phyloP scores from a whole-genome alignment of 2,797 vertebrate genomes.

The Orientallactaga sibirica region DNA sequence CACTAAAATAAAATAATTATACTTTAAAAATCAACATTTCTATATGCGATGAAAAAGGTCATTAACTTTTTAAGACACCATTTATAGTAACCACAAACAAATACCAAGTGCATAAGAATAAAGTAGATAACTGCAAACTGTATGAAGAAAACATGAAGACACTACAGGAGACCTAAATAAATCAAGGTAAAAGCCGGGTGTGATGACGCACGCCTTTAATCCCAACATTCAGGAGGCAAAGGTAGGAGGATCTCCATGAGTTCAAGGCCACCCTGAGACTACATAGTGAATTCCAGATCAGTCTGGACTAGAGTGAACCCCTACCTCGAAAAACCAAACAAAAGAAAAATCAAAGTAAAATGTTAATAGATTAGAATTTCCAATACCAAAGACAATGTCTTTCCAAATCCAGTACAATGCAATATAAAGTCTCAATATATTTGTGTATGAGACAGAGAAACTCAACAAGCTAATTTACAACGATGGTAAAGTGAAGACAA shows the following conservation, averaged over 20 bases:
- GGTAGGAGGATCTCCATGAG: too few relatives aligned
- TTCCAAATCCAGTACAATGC: constrained; percentile 23
- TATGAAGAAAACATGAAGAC: constrained; percentile 51
- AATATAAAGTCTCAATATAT: constrained; percentile 9
- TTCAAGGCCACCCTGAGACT: too few relatives aligned
- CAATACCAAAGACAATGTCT: not conserved
- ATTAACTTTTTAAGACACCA: not conserved
- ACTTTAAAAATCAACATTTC: constrained; percentile 9
- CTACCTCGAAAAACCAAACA: too few relatives aligned
- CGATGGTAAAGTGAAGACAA: constrained; percentile 22
- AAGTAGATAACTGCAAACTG: constrained; percentile 42
- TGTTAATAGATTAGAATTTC: constrained; percentile 16
- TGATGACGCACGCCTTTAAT: too few relatives aligned
- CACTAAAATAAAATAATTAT: not conserved
- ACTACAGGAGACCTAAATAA: constrained; percentile 25
- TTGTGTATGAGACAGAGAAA: not conserved
- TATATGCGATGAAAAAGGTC: not conserved
- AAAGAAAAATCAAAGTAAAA: not conserved
- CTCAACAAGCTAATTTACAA: constrained; percentile 20
- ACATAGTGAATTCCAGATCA: too few relatives aligned
- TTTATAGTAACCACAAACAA: constrained; percentile 30
- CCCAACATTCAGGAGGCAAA: too few relatives aligned
- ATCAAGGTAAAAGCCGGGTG: not conserved
- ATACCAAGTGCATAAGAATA: constrained; percentile 38
- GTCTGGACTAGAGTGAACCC: too few relatives aligned